Evolutionary conservation across 2,888 invertebrate genomes (phyloP).

Genomic region (Rhagium mordax): DNA sequence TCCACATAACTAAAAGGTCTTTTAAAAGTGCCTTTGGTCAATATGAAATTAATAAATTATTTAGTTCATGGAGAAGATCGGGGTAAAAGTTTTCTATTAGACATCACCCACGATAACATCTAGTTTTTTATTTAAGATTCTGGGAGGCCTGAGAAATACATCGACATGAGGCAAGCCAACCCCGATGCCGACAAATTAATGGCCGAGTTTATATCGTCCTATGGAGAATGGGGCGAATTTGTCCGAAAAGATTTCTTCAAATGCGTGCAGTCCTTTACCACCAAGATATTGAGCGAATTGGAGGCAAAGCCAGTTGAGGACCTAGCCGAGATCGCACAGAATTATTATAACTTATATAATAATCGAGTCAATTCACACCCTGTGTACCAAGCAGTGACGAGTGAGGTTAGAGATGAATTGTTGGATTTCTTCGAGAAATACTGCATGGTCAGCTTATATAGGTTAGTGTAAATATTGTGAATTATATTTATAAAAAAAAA

Average conservation of each 20-base stretch:
- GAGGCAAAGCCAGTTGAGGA: conserved; percentile 83
- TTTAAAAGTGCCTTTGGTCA: too few species aligned
- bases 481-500: conserved; percentile 9
- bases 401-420: conserved; percentile 85
- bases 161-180: conserved; percentile 68
- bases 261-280: conserved; percentile 79
- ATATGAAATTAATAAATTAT: too few species aligned
- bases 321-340: conserved; percentile 90
- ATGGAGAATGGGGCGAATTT: conserved; percentile 69
- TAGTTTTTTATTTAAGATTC: conserved; percentile 61
- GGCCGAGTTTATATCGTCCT: conserved; percentile 63
- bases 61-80: not conserved
- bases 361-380: conserved; percentile 80
- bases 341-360: conserved; percentile 88
- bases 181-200: conserved; percentile 72
- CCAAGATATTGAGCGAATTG: conserved; percentile 76
- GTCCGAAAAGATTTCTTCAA: conserved; percentile 78
- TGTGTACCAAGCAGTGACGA: conserved; percentile 76
- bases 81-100: not conserved
- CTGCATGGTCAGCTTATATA: conserved; percentile 92
- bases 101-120: not conserved
- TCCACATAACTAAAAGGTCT: too few species aligned
- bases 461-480: conserved; percentile 71
- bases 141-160: conserved; percentile 66
- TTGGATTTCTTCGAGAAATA: conserved; percentile 96